Percentiles rank a stretch among this genome's conserved stretches.
These are phyloP conservation scores for Ligdia adustata DNA, from an alignment of 2,888 invertebrate genomes.

Conservation along the genomic window DNA sequence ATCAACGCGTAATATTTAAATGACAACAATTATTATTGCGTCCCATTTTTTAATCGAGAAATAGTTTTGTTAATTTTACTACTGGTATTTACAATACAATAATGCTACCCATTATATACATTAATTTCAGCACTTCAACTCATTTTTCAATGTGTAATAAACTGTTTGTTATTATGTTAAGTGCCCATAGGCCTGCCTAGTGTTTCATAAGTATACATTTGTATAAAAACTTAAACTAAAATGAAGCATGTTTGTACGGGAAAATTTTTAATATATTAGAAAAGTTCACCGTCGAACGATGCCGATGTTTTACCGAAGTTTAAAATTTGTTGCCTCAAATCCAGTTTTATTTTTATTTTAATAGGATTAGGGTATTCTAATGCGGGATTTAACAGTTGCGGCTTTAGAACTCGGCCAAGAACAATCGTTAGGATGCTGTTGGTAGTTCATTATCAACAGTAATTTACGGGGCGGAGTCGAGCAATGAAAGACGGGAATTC, in stretches of 20 bases:
- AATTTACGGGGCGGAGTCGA: slow-evolving; percentile 40
- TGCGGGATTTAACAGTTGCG: slow-evolving; percentile 54
- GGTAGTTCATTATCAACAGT: slow-evolving; percentile 49
- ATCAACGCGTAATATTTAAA: too few relatives aligned
- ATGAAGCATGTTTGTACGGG: slow-evolving; percentile 58
- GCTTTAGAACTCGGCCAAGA: slow-evolving; percentile 54
- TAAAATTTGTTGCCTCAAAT: slow-evolving; percentile 60
- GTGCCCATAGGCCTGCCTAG: too few relatives aligned
- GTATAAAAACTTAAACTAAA: too few relatives aligned
- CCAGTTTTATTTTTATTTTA: slow-evolving; percentile 57
- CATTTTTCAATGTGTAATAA: too few relatives aligned
- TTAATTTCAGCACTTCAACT: too few relatives aligned
- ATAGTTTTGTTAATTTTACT: too few relatives aligned
- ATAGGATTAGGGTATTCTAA: slow-evolving; percentile 59
- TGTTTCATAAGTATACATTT: too few relatives aligned
- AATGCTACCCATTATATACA: too few relatives aligned
- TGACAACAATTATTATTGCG: too few relatives aligned
- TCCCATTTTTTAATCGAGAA: too few relatives aligned
- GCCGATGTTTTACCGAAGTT: slow-evolving; percentile 53
- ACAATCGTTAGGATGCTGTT: slow-evolving; percentile 58
- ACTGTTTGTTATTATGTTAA: too few relatives aligned
- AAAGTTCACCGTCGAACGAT: slow-evolving; percentile 57
- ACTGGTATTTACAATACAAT: too few relatives aligned
- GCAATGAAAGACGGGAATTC: slow-evolving; percentile 26
- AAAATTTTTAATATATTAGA: slow-evolving; percentile 70